Percentiles rank a stretch among this genome's conserved stretches.
phyloP scores from a whole-genome alignment of 2,888 invertebrate species.

The Selenia dentaria region DNA sequence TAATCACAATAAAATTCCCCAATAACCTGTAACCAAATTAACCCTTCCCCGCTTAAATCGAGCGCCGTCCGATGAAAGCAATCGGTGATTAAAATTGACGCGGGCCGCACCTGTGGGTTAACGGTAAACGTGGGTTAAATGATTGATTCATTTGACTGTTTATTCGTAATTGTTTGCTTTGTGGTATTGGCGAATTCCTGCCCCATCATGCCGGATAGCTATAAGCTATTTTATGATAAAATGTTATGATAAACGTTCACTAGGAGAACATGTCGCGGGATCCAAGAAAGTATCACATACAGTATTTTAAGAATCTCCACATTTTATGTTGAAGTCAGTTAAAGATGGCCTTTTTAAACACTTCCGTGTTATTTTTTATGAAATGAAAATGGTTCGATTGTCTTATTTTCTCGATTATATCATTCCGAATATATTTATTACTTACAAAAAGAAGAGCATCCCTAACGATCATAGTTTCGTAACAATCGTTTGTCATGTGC shows the following conservation, averaged over 20 bases:
- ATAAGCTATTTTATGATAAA: too few species aligned
- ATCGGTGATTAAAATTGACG: constrained; percentile 59
- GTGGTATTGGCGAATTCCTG: background rate
- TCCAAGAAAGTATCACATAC: too few species aligned
- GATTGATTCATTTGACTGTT: constrained; percentile 23
- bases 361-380: too few species aligned
- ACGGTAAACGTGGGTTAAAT: constrained; percentile 17
- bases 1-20: constrained; percentile 19
- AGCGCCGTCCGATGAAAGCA: constrained; percentile 36
- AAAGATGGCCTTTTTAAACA: too few species aligned
- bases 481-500: constrained; percentile 74
- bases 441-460: background rate
- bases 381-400: too few species aligned
- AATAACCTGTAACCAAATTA: constrained; percentile 10
- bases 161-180: constrained; percentile 8
- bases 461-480: constrained; percentile 71
- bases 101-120: constrained; percentile 48
- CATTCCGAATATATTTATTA: background rate
- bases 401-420: background rate
- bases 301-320: too few species aligned
- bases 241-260: too few species aligned
- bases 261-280: too few species aligned
- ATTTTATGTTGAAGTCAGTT: too few species aligned
- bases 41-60: constrained; percentile 35
- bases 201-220: too few species aligned